A percentile compares a stretch with the other conserved stretches of the same genome.
Conservation (phyloP, 2,797 vertebrate species). For the Bucorvus abyssinicus region DNA sequence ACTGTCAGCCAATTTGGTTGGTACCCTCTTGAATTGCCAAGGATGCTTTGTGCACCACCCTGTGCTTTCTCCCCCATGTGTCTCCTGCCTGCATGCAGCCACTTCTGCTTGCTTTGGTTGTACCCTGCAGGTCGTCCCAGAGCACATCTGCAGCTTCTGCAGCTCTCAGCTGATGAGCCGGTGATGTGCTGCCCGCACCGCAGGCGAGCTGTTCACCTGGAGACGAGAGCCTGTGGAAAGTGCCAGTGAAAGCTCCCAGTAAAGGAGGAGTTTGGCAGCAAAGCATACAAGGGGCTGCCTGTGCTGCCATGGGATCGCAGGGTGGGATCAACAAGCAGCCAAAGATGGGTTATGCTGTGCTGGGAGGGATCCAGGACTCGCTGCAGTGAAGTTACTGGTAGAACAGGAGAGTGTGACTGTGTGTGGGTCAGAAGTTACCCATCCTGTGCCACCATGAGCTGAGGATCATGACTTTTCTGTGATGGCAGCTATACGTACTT, state of each 20-base stretch:
- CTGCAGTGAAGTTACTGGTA: not conserved
- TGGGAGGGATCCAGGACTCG: not conserved
- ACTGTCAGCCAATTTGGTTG: not conserved
- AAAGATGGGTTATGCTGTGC: not conserved
- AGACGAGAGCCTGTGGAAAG: not conserved
- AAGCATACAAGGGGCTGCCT: not conserved
- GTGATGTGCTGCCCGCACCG: fast-evolving
- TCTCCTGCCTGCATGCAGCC: not conserved
- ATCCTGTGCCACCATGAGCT: not conserved
- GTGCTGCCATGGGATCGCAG: fast-evolving
- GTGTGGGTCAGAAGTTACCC: not conserved
- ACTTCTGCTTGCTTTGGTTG: not conserved
- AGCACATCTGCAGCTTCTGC: fast-evolving
- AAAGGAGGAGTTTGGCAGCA: not conserved
- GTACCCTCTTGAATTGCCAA: not conserved
- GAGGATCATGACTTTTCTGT: fast-evolving
- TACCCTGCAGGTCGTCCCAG: not conserved
- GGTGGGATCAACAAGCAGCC: not conserved
- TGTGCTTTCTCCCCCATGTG: not conserved
- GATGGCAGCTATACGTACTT: not conserved
- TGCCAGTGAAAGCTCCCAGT: no score
- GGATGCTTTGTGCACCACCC: not conserved
- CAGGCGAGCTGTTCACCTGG: fast-evolving
- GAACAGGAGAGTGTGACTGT: not conserved
- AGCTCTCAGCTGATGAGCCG: not conserved